Conservation (phyloP, 53 echinoderm and acorn worm genomes). For the Arbacia lixula region DNA sequence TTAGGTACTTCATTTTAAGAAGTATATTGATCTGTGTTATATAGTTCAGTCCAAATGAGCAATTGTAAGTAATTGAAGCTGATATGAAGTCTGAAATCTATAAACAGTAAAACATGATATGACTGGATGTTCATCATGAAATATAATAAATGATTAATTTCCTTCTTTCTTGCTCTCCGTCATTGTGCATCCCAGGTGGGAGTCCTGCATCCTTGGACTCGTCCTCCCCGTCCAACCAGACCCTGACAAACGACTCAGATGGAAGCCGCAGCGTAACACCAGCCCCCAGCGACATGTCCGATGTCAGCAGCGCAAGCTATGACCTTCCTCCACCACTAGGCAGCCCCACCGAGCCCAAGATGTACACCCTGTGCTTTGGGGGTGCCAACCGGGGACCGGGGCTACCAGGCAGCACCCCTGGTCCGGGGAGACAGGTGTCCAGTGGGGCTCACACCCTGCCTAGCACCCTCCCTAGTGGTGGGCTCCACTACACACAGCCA, state of each 20-base stretch:
- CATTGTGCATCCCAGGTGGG: slow-evolving; percentile 22
- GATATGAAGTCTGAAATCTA: no score
- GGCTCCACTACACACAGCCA: slow-evolving; percentile 23
- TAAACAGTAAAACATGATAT: no score
- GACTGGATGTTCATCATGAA: no score
- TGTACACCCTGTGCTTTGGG: slow-evolving; percentile 84
- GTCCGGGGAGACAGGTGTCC: background rate
- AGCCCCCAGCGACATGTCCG: slow-evolving; percentile 78
- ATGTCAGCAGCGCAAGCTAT: slow-evolving; percentile 75
- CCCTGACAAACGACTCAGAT: slow-evolving; percentile 59
- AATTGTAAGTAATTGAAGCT: no score
- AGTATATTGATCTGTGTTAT: no score
- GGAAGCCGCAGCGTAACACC: slow-evolving; percentile 75
- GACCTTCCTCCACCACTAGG: slow-evolving; percentile 77
- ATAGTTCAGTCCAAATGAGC: no score
- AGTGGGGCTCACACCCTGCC: slow-evolving; percentile 17
- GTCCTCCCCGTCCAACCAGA: slow-evolving; percentile 34
- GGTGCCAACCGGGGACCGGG: slow-evolving; percentile 56
- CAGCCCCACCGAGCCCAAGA: slow-evolving; percentile 77
- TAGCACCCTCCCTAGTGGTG: background rate
- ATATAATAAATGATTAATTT: no score
- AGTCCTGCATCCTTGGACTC: slow-evolving; percentile 45
- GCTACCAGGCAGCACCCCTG: background rate
- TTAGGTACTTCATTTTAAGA: no score
- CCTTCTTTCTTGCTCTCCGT: no score